Conservation (phyloP, 2,888 invertebrate genomes). For the Erannis defoliaria region DNA sequence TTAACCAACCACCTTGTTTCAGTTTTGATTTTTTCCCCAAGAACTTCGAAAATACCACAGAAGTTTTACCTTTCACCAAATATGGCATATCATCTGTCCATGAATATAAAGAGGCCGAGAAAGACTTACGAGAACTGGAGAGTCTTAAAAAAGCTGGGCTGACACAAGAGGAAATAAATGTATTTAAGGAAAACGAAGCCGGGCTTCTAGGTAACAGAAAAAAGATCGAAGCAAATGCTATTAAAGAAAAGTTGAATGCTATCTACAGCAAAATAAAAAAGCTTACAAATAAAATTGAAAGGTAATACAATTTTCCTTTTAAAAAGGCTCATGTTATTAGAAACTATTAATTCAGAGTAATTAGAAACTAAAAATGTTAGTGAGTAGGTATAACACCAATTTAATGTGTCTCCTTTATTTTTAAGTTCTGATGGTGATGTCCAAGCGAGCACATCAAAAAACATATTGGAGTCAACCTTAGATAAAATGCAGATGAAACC, state of each 20-base stretch:
- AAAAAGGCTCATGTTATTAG: no score
- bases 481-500: slow-evolving; percentile 53
- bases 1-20: slow-evolving; percentile 14
- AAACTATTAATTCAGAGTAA: no score
- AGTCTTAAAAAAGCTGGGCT: slow-evolving; percentile 80
- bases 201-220: slow-evolving; percentile 64
- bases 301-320: slow-evolving; percentile 52
- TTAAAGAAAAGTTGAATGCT: slow-evolving; percentile 63
- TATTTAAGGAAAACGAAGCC: slow-evolving; percentile 79
- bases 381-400: no score
- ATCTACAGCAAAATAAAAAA: slow-evolving; percentile 70
- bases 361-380: no score
- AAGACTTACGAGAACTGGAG: slow-evolving; percentile 72
- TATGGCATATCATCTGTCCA: slow-evolving; percentile 77
- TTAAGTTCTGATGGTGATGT: slow-evolving; percentile 39
- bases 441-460: slow-evolving; percentile 55
- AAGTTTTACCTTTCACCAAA: slow-evolving; percentile 73
- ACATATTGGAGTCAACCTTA: slow-evolving; percentile 49
- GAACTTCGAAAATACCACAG: slow-evolving; percentile 73
- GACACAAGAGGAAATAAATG: slow-evolving; percentile 77
- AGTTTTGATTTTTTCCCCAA: slow-evolving; percentile 74
- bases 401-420: no score
- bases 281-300: slow-evolving; percentile 52
- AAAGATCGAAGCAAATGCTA: slow-evolving; percentile 67
- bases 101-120: slow-evolving; percentile 74